phyloP scores from a whole-genome alignment of 2,888 invertebrate species.

The Prionchulus punctatus region DNA sequence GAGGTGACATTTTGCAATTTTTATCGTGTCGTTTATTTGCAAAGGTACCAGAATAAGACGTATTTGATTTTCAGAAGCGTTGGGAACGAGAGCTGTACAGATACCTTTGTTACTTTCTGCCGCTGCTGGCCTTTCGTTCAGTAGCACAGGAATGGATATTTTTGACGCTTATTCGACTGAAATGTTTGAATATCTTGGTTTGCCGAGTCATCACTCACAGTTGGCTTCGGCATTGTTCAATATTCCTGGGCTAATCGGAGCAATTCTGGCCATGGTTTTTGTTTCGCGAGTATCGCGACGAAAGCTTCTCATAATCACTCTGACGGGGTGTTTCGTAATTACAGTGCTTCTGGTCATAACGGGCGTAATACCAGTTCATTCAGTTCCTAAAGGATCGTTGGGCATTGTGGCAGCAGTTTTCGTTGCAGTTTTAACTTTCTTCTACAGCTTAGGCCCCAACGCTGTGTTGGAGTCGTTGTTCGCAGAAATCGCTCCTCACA shows the following conservation, averaged over 20 bases:
- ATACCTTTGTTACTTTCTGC: background rate
- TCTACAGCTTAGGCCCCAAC: background rate
- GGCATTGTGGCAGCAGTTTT: background rate
- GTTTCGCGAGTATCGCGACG: background rate
- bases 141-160: background rate
- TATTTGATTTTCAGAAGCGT: background rate
- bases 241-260: background rate
- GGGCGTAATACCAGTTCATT: background rate
- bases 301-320: background rate
- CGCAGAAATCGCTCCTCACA: background rate
- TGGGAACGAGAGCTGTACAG: background rate
- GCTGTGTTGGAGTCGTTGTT: background rate
- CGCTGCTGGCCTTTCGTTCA: background rate
- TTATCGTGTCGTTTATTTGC: no score
- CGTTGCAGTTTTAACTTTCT: background rate
- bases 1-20: no score
- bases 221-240: background rate
- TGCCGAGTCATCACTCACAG: background rate
- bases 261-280: background rate
- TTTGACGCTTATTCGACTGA: background rate
- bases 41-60: no score
- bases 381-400: background rate
- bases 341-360: background rate
- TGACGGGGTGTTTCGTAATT: background rate
- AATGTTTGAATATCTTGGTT: background rate